These are phyloP conservation scores for Bos taurus DNA, from an alignment of 2,113 vertebrate genomes.

Conservation along the genomic window DNA sequence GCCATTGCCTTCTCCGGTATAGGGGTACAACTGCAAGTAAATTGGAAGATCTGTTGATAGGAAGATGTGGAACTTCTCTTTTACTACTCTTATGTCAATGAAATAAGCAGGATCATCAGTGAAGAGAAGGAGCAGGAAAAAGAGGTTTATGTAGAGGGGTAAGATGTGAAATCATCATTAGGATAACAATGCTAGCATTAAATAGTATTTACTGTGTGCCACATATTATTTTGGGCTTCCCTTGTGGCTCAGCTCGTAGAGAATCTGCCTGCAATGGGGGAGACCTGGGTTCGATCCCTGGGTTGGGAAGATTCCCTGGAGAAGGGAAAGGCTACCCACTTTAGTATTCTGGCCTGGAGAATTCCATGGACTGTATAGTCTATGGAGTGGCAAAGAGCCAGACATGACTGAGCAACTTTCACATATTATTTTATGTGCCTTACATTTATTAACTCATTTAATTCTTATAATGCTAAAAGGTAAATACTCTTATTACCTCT, in stretches of 20 bases:
- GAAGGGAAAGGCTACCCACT: neutral
- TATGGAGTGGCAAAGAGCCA: neutral
- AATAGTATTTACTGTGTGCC: neutral
- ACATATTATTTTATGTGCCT: neutral
- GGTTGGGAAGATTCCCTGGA: neutral
- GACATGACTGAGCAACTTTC: neutral
- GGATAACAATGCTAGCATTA: neutral
- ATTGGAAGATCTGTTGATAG: neutral
- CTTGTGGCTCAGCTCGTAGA: neutral
- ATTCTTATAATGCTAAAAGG: neutral
- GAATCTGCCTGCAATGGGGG: neutral
- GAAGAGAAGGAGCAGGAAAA: neutral
- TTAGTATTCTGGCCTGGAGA: neutral
- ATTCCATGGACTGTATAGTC: neutral
- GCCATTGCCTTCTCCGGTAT: neutral
- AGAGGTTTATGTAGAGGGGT: neutral
- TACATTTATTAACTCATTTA: neutral
- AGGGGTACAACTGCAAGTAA: neutral
- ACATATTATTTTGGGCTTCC: neutral
- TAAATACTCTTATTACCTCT: neutral
- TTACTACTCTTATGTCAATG: neutral
- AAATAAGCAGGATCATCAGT: neutral
- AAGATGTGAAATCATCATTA: neutral
- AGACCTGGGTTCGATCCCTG: neutral
- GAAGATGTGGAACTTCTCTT: neutral